These are phyloP conservation scores for Eulacestoma nigropectus DNA, from an alignment of 2,113 vertebrate genomes.

Conservation along the genomic window DNA sequence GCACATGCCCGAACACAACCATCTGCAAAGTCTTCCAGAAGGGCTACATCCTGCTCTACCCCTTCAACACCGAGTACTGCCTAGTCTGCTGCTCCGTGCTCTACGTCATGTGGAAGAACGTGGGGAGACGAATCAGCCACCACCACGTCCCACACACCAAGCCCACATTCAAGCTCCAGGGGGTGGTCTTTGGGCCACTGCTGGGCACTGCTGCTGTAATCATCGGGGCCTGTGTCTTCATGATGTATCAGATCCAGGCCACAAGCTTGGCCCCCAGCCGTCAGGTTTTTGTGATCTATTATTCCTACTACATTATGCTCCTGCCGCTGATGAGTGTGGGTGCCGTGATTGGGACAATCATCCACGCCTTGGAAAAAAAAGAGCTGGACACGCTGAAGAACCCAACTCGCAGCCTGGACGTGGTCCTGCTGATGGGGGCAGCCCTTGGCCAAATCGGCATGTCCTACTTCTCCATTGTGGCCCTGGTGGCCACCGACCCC, in stretches of 20 bases:
- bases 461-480: constrained; percentile 88
- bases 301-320: constrained; percentile 75
- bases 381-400: constrained; percentile 76
- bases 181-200: constrained; percentile 70
- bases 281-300: constrained; percentile 79
- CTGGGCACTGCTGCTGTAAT: constrained; percentile 70
- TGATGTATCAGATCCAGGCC: constrained; percentile 83
- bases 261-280: neutral
- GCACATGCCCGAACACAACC: constrained; percentile 63
- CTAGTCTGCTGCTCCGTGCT: constrained; percentile 83
- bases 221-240: constrained; percentile 70
- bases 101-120: constrained; percentile 92
- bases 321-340: constrained; percentile 80
- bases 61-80: constrained; percentile 89
- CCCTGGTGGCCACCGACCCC: constrained; percentile 71
- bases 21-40: constrained; percentile 79
- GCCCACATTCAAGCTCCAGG: constrained; percentile 65
- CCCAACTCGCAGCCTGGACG: constrained; percentile 85
- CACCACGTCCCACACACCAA: neutral
- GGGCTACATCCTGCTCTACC: constrained; percentile 85
- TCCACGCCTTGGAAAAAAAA: constrained; percentile 75
- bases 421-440: constrained; percentile 77
- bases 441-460: constrained; percentile 81
- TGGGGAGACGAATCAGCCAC: constrained; percentile 70
- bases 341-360: constrained; percentile 68